Evolutionary conservation across 1,140 invertebrate species (phyloP), one percentile per base, ranked within the genome.

Genomic region (Campoletis sonorensis): DNA sequence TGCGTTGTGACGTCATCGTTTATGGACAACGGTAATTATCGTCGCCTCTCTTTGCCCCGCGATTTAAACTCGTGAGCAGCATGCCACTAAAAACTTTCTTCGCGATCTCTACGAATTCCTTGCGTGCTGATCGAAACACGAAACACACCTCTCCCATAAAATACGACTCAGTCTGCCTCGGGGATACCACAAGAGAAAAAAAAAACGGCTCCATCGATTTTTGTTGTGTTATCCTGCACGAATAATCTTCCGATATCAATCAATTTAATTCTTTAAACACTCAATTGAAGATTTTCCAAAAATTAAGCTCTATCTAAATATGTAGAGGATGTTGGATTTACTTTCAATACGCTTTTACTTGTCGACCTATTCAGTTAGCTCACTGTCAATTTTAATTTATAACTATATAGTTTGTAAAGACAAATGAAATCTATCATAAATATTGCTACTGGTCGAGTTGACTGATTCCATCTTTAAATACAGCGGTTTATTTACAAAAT

Each of bases 51-150:
- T 70, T 33, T 33, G 16, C 67, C 67, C 67, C 15, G 11, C 67
- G 13, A 30, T 33, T 33, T 18, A 70, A 70, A 33, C 67, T 21
- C 67, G 67, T 70, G 67, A 70, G 67, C 30, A 70, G 67, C 67
- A 70, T 70, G 67, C 26, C 67, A 70, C 67, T 30, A 70, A 70
- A 70, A 70, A 70, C 67, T 70, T 70, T 70, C 67, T 70, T 70
- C 67, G 18, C 54, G 67, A 70, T 70, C 67, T 70, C 67, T 70
- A 70, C 67, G 67, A 70, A 70, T 70, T 70, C 67, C 67, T 70
- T 70, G 67, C 30, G 67, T 70, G 30, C 67, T 70, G 67, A 70
- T 70, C 67, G 67, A 70, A 37, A 30, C 67, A 33, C 3, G 16
- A 30, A n/a, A 33, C 21, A 33, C 67, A 18, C 30, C 13, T 64